Evolutionary conservation across 2,888 invertebrate species (phyloP).

Genomic region (Megastigmus dorsalis): DNA sequence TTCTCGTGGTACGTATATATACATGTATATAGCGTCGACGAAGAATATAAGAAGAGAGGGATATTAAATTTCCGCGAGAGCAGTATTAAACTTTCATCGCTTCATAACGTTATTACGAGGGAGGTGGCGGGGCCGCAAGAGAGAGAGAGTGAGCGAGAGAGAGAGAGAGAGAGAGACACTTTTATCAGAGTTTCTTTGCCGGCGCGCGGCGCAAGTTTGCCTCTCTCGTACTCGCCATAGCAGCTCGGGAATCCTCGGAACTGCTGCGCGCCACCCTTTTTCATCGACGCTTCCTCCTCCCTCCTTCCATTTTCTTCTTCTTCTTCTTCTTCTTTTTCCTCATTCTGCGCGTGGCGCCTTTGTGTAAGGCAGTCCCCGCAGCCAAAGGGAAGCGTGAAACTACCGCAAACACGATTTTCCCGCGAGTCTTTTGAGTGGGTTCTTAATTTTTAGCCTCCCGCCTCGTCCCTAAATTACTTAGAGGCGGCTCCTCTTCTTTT

Average conservation of each 20-base stretch:
- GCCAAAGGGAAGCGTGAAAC: constrained; percentile 50
- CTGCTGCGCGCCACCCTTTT: constrained; percentile 11
- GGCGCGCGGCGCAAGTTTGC: too few species aligned
- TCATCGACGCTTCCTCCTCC: constrained; percentile 25
- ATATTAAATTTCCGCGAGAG: constrained; percentile 63
- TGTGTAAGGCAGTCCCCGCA: neutral
- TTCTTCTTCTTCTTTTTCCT: neutral
- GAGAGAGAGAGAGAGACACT: constrained; percentile 48
- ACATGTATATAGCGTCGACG: too few species aligned
- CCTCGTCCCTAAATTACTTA: neutral
- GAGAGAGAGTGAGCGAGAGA: neutral
- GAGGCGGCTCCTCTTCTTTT: neutral
- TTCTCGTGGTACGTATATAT: too few species aligned
- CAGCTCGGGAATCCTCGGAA: constrained; percentile 21
- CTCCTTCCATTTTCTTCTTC: neutral
- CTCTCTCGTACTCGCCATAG: too few species aligned
- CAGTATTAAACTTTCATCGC: constrained; percentile 64
- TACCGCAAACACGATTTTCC: constrained; percentile 52
- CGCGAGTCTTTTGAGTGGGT: constrained; percentile 40
- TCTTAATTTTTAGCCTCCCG: constrained; percentile 31
- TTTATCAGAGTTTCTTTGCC: constrained; percentile 55
- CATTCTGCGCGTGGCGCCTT: neutral
- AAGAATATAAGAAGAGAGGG: constrained; percentile 37
- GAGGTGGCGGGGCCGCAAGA: constrained; percentile 21
- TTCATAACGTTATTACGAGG: constrained; percentile 62